Evolutionary conservation across 2,888 invertebrate genomes (phyloP).

Genomic region (Cryptocephalus moraei): DNA sequence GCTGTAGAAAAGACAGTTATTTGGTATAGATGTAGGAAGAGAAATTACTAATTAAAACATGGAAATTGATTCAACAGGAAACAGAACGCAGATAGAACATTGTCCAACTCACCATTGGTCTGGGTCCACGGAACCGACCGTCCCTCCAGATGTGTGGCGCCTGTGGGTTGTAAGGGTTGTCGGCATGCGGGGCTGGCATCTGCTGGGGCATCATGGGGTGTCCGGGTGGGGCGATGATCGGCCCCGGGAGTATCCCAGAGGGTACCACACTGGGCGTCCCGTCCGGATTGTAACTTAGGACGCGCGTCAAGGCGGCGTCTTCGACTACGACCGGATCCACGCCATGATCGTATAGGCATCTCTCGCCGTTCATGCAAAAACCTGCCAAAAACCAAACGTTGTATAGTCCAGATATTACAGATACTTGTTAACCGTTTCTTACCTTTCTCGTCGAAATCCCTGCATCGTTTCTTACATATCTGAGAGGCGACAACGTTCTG

Average conservation of each 20-base stretch:
- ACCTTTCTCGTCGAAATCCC: conserved; percentile 76
- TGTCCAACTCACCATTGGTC: conserved; percentile 19
- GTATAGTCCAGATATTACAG: background rate
- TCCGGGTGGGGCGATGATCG: conserved; percentile 23
- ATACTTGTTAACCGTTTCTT: background rate
- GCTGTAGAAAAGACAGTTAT: too few species aligned
- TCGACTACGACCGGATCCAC: conserved; percentile 92
- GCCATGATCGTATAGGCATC: conserved; percentile 96
- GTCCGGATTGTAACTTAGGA: conserved; percentile 43
- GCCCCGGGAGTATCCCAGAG: conserved; percentile 17
- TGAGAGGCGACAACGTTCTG: conserved; percentile 40
- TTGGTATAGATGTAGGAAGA: too few species aligned
- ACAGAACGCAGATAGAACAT: too few species aligned
- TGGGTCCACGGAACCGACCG: conserved; percentile 25
- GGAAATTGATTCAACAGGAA: too few species aligned
- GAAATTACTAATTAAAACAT: too few species aligned
- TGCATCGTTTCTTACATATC: conserved; percentile 56
- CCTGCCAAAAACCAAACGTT: conserved; percentile 5
- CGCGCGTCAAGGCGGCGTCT: conserved; percentile 56
- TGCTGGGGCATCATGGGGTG: conserved; percentile 32
- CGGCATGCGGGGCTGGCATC: conserved; percentile 20
- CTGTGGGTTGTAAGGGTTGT: conserved; percentile 33
- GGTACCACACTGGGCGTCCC: conserved; percentile 25
- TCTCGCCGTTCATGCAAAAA: conserved; percentile 86
- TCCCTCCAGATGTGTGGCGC: conserved; percentile 36